Conservation (phyloP, 2,797 vertebrate species). For the Rhyacichthys aspro region DNA sequence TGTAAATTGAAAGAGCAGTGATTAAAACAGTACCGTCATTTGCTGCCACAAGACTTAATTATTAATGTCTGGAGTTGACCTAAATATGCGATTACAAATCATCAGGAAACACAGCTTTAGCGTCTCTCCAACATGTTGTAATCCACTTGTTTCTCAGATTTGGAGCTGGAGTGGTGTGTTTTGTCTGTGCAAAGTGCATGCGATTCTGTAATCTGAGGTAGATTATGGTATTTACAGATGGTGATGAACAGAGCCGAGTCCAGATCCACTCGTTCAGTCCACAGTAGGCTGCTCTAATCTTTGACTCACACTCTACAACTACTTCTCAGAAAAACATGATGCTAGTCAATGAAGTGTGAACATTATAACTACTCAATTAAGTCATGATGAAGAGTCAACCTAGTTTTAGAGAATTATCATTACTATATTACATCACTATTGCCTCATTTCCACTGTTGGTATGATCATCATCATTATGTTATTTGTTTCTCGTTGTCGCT, state of each 20-base stretch:
- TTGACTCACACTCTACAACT: background rate
- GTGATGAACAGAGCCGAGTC: constrained; percentile 42
- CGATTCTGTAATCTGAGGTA: constrained; percentile 49
- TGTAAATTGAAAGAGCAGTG: background rate
- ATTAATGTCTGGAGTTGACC: constrained; percentile 10
- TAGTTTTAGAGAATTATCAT: too few relatives aligned
- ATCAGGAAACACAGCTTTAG: constrained; percentile 3
- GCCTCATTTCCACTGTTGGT: too few relatives aligned
- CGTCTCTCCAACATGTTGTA: constrained; percentile 17
- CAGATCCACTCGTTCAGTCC: constrained; percentile 36
- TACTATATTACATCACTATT: too few relatives aligned
- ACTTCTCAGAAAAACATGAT: too few relatives aligned
- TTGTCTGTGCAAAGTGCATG: constrained; percentile 41
- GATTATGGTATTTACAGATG: constrained; percentile 64
- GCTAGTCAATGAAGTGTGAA: too few relatives aligned
- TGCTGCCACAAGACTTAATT: constrained; percentile 4
- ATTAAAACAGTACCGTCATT: constrained; percentile 3
- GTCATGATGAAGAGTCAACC: too few relatives aligned
- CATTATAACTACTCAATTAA: too few relatives aligned
- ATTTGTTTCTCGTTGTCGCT: too few relatives aligned
- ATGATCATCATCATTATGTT: too few relatives aligned
- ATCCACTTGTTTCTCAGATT: constrained; percentile 35
- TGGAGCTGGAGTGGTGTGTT: constrained; percentile 30
- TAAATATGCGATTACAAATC: constrained; percentile 26
- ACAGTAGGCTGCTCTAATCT: constrained; percentile 43